Percentiles rank a stretch among this genome's conserved stretches.
phyloP scores from a whole-genome alignment of 2,888 invertebrate genomes.

The Sesia apiformis region DNA sequence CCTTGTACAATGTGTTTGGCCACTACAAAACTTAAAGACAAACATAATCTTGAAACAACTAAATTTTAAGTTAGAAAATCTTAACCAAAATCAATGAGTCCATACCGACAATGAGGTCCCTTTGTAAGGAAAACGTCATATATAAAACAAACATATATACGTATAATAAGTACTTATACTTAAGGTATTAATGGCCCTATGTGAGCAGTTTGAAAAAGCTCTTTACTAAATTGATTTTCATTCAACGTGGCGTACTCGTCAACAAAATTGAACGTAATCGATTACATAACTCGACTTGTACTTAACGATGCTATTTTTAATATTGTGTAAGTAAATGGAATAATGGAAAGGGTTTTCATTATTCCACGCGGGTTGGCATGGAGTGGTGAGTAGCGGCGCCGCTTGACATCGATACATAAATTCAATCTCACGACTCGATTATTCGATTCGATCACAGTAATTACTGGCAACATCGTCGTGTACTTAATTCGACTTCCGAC shows the following conservation, averaged over 20 bases:
- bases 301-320: not conserved
- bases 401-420: conserved; percentile 55
- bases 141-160: no score
- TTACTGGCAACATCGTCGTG: conserved; percentile 38
- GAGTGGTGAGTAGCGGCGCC: conserved; percentile 21
- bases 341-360: not conserved
- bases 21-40: no score
- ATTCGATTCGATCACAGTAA: conserved; percentile 49
- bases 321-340: not conserved
- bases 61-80: no score
- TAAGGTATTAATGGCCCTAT: not conserved
- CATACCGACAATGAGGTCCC: no score
- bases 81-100: no score
- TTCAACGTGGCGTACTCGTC: not conserved
- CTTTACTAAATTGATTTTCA: not conserved
- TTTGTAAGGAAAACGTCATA: no score
- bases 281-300: not conserved
- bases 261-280: not conserved
- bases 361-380: not conserved
- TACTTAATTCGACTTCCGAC: conserved; percentile 53
- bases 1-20: no score
- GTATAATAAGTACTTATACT: no score
- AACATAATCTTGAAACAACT: no score
- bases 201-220: not conserved
- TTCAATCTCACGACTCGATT: conserved; percentile 35